Evolutionary conservation across 1,140 invertebrate genomes (phyloP).

Genomic region (Lasaia peninsularis): DNA sequence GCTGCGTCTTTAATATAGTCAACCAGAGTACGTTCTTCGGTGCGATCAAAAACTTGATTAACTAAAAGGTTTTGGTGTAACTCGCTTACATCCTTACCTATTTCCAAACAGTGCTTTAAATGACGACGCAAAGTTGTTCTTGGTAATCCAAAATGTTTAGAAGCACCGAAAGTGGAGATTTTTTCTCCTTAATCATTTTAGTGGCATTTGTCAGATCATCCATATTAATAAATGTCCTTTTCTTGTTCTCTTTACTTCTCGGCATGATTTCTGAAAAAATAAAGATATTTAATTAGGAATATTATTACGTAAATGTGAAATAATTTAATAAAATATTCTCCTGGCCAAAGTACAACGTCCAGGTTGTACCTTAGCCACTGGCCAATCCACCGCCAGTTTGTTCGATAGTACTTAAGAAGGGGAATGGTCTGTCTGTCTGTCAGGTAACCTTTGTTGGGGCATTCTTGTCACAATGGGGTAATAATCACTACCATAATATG

Average conservation of each 20-base stretch:
- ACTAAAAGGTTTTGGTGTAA: neutral
- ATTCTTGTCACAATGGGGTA: no score
- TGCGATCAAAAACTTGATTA: conserved; percentile 1
- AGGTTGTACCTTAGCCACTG: conserved; percentile 23
- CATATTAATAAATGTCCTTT: conserved; percentile 1
- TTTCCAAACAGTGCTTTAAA: conserved; percentile 1
- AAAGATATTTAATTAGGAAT: conserved; percentile 13
- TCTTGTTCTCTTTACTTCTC: conserved; percentile 1
- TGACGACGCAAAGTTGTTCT: neutral
- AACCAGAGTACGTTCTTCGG: neutral
- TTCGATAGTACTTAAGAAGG: no score
- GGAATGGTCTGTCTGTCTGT: conserved; percentile 9
- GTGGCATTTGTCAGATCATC: neutral
- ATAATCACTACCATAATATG: no score
- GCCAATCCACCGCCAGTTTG: no score
- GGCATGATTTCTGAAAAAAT: conserved; percentile 1
- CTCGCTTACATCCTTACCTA: neutral
- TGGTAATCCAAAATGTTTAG: conserved; percentile 1
- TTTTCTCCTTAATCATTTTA: conserved; percentile 1
- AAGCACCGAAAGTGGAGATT: conserved; percentile 1
- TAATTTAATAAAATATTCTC: conserved; percentile 24
- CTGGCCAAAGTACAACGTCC: conserved; percentile 23
- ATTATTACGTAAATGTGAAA: conserved; percentile 27
- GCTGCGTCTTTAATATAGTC: conserved; percentile 23
- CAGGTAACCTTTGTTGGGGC: no score